Base-by-base conservation (phyloP, 2,888 invertebrate species). In the Rhamnusium bicolor region DNA sequence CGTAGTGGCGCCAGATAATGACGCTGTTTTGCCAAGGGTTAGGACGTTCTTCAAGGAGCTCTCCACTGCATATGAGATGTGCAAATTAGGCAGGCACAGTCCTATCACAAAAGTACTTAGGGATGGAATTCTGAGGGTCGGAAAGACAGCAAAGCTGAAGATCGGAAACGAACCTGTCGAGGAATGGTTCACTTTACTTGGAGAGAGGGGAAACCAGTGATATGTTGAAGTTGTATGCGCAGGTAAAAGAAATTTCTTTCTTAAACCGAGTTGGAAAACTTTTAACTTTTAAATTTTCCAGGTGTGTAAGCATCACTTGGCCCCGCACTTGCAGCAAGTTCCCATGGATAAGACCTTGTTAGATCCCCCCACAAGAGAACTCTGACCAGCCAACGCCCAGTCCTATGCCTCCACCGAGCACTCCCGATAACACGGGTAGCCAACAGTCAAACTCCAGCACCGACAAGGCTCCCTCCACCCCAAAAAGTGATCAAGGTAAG, bases 1-100 rank as follows among this genome's bases (percentile, higher is more conserved):
- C 47, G 97, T 98, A 6, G 92, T 99, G 0, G 94, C 97, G 32
- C 98, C 99, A 0, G 98, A 99, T 85, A 95, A 94, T 84, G 96
- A 97, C 70, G 94, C 93, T 78, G 91, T 98, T 46, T 89, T 95
- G 61, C 92, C 92, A 51, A 93, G 94, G 83, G 93, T 97, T 2
- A 92, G 93, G 79, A 92, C 92, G 6, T 99, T 97, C 91, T 98
- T 98, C 91, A 94, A 95, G 73, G 98, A 98, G 86, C 90, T 99
- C 49, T 96, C 96, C 76, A 94, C 95, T 56, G 94, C 95, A 67
- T 99, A 99, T 88, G 99, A 99, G 91, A 93, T 96, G 88, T 97
- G 98, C 86, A 93, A 96, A 71, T 90, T 99, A 72, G 99, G 99
- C 27, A 91, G 95, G 69, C 99, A 99, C 87, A 94, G 95, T 78